Evolutionary conservation across 2,113 vertebrate species (phyloP).

Genomic region (Cephalopterus ornatus): DNA sequence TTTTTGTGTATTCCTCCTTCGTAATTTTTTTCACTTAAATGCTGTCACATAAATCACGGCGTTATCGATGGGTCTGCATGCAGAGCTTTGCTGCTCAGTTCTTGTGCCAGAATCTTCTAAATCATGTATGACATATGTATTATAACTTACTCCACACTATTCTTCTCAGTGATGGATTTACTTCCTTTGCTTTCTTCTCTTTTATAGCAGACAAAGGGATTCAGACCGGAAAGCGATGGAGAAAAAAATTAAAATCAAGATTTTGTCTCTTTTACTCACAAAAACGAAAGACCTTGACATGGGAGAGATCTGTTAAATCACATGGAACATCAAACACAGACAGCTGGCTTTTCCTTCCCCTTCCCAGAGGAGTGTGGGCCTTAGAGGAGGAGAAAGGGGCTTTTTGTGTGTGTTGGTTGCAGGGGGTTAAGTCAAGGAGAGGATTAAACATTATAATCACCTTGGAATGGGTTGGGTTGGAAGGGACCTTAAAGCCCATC

Average conservation of each 20-base stretch:
- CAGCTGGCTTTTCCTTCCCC: neutral
- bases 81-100: neutral
- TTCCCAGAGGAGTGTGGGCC: neutral
- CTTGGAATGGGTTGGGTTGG: neutral
- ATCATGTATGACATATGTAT: slow-evolving; percentile 33
- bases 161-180: slow-evolving; percentile 39
- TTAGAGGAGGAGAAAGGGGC: neutral
- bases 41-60: slow-evolving; percentile 45
- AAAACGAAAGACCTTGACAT: neutral
- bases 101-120: slow-evolving; percentile 32
- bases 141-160: slow-evolving; percentile 38
- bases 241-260: neutral
- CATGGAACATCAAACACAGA: neutral
- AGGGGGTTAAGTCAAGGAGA: neutral
- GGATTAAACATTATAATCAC: neutral
- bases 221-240: neutral
- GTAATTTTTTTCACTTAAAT: slow-evolving; percentile 34
- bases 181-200: neutral
- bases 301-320: neutral
- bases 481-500: neutral
- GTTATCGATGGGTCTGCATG: slow-evolving; percentile 25
- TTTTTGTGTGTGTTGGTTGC: neutral
- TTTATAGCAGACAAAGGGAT: neutral
- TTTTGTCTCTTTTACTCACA: neutral
- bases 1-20: slow-evolving; percentile 44